Evolutionary conservation across 1,140 invertebrate species (phyloP), one percentile per base, ranked within the genome.

Genomic region (Argopecten irradians): DNA sequence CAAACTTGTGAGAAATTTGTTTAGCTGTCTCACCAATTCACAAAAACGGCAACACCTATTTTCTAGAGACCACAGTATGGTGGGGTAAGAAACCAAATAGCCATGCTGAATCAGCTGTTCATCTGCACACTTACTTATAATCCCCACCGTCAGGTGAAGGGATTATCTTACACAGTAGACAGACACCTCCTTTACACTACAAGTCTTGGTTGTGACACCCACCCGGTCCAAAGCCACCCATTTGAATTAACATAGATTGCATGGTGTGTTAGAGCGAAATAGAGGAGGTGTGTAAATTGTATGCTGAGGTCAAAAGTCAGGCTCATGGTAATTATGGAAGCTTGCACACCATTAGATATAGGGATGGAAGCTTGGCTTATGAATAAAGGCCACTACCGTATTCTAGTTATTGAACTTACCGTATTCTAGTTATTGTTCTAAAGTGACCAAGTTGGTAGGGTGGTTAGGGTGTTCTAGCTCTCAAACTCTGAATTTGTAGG

Each of bases 1-100:
- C n/a, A 22, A n/a, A 71, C 55, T 71, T 71, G 55, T 71, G 55
- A 71, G 55, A n/a, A n/a, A n/a, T n/a, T n/a, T n/a, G n/a, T n/a
- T n/a, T n/a, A n/a, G n/a, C n/a, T n/a, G n/a, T n/a, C n/a, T n/a
- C n/a, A n/a, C n/a, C n/a, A n/a, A n/a, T n/a, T n/a, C n/a, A n/a
- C n/a, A n/a, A n/a, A n/a, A n/a, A n/a, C n/a, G n/a, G n/a, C n/a
- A n/a, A n/a, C n/a, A n/a, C n/a, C n/a, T n/a, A n/a, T n/a, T n/a
- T n/a, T n/a, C n/a, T n/a, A n/a, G n/a, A n/a, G n/a, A n/a, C n/a
- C n/a, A n/a, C n/a, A n/a, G n/a, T n/a, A n/a, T n/a, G n/a, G n/a
- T n/a, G n/a, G n/a, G n/a, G n/a, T 16, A 71, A 28, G 28, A 7
- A 71, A 71, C 16, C 22, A 28, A 71, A 28, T 3, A 71, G 16